phyloP scores from a whole-genome alignment of 2,797 vertebrate genomes.

The Phalanger gymnotis region DNA sequence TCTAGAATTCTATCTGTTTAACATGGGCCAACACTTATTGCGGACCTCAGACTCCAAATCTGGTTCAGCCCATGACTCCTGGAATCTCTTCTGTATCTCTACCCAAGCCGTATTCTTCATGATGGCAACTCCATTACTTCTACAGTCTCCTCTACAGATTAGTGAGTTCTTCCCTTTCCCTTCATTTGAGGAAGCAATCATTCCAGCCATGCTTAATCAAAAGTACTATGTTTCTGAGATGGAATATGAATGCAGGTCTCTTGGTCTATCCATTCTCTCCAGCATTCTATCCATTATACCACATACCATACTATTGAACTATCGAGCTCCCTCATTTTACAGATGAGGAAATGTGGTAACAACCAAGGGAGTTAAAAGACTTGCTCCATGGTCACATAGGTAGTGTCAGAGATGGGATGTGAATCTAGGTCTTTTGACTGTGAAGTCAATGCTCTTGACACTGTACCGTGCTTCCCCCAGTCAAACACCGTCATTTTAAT shows the following conservation, averaged over 20 bases:
- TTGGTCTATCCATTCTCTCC: neutral
- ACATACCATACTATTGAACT: too few species aligned
- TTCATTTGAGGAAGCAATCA: neutral
- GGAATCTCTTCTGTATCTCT: neutral
- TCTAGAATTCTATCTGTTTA: neutral
- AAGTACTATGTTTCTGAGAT: neutral
- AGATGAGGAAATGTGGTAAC: neutral
- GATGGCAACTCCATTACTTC: neutral
- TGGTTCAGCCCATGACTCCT: neutral
- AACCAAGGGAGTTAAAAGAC: neutral
- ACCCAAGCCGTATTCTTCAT: neutral
- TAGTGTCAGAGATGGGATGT: neutral
- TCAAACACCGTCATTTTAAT: neutral
- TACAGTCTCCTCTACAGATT: neutral
- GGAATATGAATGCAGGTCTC: neutral
- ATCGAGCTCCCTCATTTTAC: neutral
- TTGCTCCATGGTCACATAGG: neutral
- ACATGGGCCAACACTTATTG: neutral
- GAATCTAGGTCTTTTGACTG: neutral
- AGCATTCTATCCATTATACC: neutral
- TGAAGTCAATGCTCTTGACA: neutral
- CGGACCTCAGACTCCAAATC: neutral
- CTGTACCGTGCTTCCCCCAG: neutral
- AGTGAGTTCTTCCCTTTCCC: neutral
- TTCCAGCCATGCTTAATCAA: neutral